Evolutionary conservation across 2,113 vertebrate genomes (phyloP).

Genomic region (Atherinomorus stipes): DNA sequence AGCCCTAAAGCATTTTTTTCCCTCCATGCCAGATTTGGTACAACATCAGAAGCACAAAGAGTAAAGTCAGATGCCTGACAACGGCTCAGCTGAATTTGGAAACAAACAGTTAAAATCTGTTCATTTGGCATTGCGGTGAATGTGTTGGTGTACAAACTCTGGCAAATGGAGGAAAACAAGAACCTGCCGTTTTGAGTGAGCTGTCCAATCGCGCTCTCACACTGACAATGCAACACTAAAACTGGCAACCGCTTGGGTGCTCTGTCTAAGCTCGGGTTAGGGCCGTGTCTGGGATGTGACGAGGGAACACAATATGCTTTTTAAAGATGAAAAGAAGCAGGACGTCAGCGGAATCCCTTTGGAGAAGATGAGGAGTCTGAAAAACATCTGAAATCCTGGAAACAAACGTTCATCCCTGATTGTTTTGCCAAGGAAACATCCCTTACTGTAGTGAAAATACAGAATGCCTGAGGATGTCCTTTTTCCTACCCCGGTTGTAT

Average conservation of each 20-base stretch:
- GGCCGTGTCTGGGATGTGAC: constrained; percentile 18
- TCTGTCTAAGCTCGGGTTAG: constrained; percentile 14
- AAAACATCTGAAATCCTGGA: constrained; percentile 45
- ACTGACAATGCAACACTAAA: constrained; percentile 29
- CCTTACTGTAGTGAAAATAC: constrained; percentile 64
- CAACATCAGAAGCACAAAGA: constrained; percentile 7
- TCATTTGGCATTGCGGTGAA: not conserved
- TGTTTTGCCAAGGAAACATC: constrained; percentile 76
- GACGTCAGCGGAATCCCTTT: constrained; percentile 33
- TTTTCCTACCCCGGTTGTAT: constrained; percentile 65
- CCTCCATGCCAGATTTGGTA: constrained; percentile 19
- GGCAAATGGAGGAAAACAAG: not conserved
- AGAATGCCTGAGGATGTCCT: constrained; percentile 75
- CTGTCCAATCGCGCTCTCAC: constrained; percentile 11
- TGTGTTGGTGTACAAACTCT: constrained; percentile 2
- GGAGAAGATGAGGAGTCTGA: constrained; percentile 24
- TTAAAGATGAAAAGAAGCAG: constrained; percentile 32
- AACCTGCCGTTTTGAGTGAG: constrained; percentile 21
- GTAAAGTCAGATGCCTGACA: constrained; percentile 2
- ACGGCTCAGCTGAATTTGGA: not conserved
- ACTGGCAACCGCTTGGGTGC: constrained; percentile 4
- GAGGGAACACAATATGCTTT: constrained; percentile 38
- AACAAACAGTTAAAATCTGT: not conserved
- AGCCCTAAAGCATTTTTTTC: not conserved
- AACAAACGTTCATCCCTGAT: constrained; percentile 61